Base-by-base conservation (phyloP, 2,888 invertebrate species). In the Hypsopygia costalis region DNA sequence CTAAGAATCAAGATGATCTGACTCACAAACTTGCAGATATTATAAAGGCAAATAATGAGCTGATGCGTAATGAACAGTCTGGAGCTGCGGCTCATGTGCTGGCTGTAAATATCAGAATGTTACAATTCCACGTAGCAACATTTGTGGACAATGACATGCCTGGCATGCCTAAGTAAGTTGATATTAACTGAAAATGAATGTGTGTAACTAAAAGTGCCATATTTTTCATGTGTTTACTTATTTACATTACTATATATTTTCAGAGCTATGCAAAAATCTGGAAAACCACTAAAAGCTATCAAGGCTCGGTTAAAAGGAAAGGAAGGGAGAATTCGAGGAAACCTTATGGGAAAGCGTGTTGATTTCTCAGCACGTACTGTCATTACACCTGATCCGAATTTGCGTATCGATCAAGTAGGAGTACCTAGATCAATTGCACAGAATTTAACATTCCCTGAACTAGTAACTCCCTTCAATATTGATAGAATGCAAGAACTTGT, bases 301-400 rank as follows among this genome's bases (percentile, higher is more conserved):
- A 99, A 99, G 78, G 97, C 98, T 2, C 92, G 99, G 34, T 77
- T 97, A 36, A 99, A 99, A 85, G 98, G 99, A 11, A 99, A 99
- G 75, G 99, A 99, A 92, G 99, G 99, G 0, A 92, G 99, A 65
- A 99, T 99, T 65, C 92, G 99, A 81, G 99, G 99, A 62, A 99
- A 99, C 81, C 92, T 99, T 62, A 99, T 99, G 99, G 99, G 99
- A 40, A 99, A 99, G 79, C 97, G 99, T 90, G 99, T 99, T 0
- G 99, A 99, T 74, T 99, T 99, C 77, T 99, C 99, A 0, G 99
- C 98, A 3, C 94, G 99, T 79, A 99, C 99, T 64, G 99, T 99
- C 66, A 98, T 97, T 71, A 99, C 98, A 11, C 98, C 97, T 0
- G 97, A 98, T 90, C 98, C 98, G 0, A 98, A 97, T 83, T 87